Base-by-base conservation (phyloP, 1,140 invertebrate species). In the Drosophila parvula region DNA sequence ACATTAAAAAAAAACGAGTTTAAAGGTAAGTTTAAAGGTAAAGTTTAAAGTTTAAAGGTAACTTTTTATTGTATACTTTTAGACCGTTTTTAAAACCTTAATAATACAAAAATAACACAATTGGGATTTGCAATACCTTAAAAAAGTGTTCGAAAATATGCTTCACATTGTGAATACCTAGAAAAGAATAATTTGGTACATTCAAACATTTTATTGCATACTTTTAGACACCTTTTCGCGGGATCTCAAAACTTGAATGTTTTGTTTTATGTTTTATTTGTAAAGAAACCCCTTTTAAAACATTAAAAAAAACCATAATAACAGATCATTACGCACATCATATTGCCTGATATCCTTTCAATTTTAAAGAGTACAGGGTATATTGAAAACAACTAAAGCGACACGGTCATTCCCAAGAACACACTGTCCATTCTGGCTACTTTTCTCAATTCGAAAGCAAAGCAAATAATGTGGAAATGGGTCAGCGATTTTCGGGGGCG, bases 401-500 rank as follows among this genome's bases (percentile, higher is more conserved):
- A 73, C 18, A 73, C 18, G 68, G 70, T 61, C 70, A 73, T 10
- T 51, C 56, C 68, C 68, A 73, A 73, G 67, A 69, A 57, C 68
- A 74, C 28, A 36, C 5, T 48, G n/a, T 22, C 51, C 32, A 18
- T 18, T 55, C 32, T 51, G 16, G 30, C 40, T 50, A 56, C 67
- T 59, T 59, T 48, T 48, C 45, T 45, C 4, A 28, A 28, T 38
- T 34, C 32, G 47, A 51, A 60, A 14, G 56, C 70, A 63, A 43
- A 73, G 56, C 70, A 69, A 70, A 70, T 69, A 73, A 61, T 70
- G 58, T 70, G 48, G 44, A 82, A 79, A 79, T 83, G 81, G 81
- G 81, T 83, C 81, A 83, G 81, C 81, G 73, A 80, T 84, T 84
- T 84, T 84, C 61, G 81, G 74, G 79, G 80, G 62, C 80, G 75